phyloP scores from a whole-genome alignment of 2,113 vertebrate genomes.

The Odontesthes bonariensis region DNA sequence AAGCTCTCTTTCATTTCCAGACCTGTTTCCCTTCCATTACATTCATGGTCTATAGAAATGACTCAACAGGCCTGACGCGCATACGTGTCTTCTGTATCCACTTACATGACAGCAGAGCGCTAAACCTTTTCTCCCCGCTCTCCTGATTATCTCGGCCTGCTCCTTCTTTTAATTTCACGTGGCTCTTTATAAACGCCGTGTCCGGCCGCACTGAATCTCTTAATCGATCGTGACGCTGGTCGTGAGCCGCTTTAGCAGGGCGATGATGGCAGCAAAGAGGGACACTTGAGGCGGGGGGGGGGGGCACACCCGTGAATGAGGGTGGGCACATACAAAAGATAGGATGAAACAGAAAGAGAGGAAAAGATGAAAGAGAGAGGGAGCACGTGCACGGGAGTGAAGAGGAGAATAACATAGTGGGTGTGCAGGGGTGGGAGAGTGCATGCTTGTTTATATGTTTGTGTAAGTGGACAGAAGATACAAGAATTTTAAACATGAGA shows the following conservation, averaged over 20 bases:
- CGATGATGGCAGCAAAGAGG: background rate
- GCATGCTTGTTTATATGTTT: background rate
- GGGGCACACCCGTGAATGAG: slow-evolving; percentile 36
- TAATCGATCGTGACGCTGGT: slow-evolving; percentile 69
- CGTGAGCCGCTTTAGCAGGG: slow-evolving; percentile 28
- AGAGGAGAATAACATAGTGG: slow-evolving; percentile 41
- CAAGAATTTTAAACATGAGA: background rate
- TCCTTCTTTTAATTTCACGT: slow-evolving; percentile 44
- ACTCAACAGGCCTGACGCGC: slow-evolving; percentile 5
- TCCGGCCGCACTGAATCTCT: slow-evolving; percentile 54
- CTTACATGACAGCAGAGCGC: slow-evolving; percentile 10
- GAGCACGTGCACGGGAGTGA: slow-evolving; percentile 34
- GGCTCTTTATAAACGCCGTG: slow-evolving; percentile 41
- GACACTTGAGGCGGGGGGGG: background rate
- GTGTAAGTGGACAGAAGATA: background rate
- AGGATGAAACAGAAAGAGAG: slow-evolving; percentile 17
- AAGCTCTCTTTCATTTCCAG: slow-evolving; percentile 2
- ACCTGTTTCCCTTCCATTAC: background rate
- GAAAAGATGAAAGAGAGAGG: slow-evolving; percentile 44
- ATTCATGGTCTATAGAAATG: slow-evolving; percentile 4
- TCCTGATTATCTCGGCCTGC: slow-evolving; percentile 6
- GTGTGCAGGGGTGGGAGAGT: background rate
- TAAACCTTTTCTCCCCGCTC: slow-evolving; percentile 15
- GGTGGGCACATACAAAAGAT: slow-evolving; percentile 35
- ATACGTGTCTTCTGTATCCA: slow-evolving; percentile 2